Base-by-base conservation (phyloP, 2,888 invertebrate species). In the Brenthis daphne region DNA sequence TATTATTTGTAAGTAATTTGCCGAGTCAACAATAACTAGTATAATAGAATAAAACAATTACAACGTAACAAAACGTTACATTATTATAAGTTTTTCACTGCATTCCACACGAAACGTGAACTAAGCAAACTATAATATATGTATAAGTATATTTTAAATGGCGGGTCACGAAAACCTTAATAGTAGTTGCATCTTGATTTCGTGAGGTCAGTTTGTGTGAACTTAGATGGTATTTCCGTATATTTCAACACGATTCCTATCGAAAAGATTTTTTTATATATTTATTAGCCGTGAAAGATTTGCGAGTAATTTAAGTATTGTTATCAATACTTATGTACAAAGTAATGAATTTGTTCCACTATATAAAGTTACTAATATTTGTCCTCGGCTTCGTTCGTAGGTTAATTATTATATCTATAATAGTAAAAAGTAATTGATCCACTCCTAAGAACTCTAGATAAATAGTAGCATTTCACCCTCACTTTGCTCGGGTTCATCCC, bases 181-280 rank as follows among this genome's bases (percentile, higher is more conserved):
- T 87, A 85, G 82, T 82, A 73, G 79, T 78, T 80, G 79, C 81
- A 79, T 82, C 74, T 71, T 77, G 73, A 72, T 77, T 79, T 82
- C 87, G 86, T 86, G 88, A 88, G 88, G 87, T 88, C 85, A 76
- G 73, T 67, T 56, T 53, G 67, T 71, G 77, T 82, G 85, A 86
- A 82, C 85, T 74, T 78, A 65, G 55, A 63, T n/a, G 51, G 50
- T 63, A 16, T 60, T 63, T 63, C 63, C 63, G 53, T 37, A 8
- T 53, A 53, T 63, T 63, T 24, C 37, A 24, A 54, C 50, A 50
- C 16, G 0, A 50, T 60, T 2, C 1, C 6, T 50, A 33, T 50
- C 12, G 29, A n/a, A n/a, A 24, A 29, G 11, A 0, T 6, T 0
- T 0, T 43, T 57, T 57, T 33, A 29, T 29, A 29, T 4, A 16